These are phyloP conservation scores for Glaucopsyche alexis DNA, from an alignment of 2,888 invertebrate species.

Conservation along the genomic window DNA sequence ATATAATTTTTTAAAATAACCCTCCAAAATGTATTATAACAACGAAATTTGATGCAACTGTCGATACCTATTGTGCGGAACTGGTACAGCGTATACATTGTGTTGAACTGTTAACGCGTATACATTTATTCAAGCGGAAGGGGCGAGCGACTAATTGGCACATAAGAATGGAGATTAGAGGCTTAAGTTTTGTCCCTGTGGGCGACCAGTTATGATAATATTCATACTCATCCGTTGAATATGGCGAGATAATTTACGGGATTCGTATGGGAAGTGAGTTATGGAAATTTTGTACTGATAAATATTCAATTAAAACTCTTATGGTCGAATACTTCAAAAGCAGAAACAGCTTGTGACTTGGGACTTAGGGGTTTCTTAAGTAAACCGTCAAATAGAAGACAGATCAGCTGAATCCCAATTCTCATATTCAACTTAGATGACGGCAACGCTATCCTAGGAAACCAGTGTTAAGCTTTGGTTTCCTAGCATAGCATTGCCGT, in stretches of 20 bases:
- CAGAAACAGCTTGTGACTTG: too few species aligned
- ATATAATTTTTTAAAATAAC: background rate
- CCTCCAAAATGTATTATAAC: background rate
- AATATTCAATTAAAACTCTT: background rate
- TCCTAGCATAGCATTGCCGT: too few species aligned
- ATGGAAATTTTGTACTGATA: background rate
- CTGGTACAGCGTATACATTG: constrained; percentile 10
- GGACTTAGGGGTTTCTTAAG: too few species aligned
- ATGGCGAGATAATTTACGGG: background rate
- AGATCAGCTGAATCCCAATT: too few species aligned
- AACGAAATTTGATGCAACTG: constrained; percentile 7
- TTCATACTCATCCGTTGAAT: constrained; percentile 40
- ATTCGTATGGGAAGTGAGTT: constrained; percentile 7
- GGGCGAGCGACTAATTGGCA: constrained; percentile 76
- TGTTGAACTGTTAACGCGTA: constrained; percentile 65
- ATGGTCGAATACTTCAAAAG: too few species aligned
- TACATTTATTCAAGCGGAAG: constrained; percentile 76
- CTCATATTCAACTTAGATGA: too few species aligned
- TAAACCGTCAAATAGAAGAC: too few species aligned
- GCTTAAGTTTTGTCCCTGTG: constrained; percentile 63
- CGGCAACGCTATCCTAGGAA: too few species aligned
- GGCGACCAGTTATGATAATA: constrained; percentile 79
- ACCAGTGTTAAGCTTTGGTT: too few species aligned
- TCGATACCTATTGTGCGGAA: background rate
- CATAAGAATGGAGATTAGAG: constrained; percentile 74